Conservation (phyloP, 2,888 invertebrate genomes). For the Hypomecis punctinalis region DNA sequence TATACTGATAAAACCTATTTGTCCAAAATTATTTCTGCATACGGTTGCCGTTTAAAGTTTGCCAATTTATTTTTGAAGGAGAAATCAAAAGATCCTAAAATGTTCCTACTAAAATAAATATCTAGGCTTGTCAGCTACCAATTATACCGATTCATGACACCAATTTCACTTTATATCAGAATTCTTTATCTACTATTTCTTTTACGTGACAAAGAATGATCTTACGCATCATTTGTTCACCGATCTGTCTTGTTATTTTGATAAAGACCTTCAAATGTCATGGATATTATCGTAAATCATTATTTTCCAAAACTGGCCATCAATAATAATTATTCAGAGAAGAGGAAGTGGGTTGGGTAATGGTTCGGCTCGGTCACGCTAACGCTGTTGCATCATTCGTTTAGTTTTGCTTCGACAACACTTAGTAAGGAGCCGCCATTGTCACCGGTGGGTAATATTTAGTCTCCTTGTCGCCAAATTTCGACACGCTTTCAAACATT, state of each 20-base stretch:
- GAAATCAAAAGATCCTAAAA: too few relatives aligned
- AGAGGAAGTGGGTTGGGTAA: constrained; percentile 28
- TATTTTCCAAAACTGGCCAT: constrained; percentile 17
- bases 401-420: constrained; percentile 32
- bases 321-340: constrained; percentile 24
- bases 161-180: too few relatives aligned
- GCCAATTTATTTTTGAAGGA: too few relatives aligned
- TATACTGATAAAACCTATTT: too few relatives aligned
- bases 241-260: neutral
- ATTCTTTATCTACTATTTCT: too few relatives aligned
- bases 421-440: constrained; percentile 20
- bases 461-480: constrained; percentile 29
- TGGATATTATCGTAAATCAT: constrained; percentile 11
- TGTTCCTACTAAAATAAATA: too few relatives aligned
- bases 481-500: constrained; percentile 55
- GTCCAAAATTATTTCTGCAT: too few relatives aligned
- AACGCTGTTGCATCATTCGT: constrained; percentile 35
- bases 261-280: constrained; percentile 10
- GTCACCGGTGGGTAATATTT: constrained; percentile 18
- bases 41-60: too few relatives aligned
- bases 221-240: neutral
- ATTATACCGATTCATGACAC: neutral
- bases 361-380: constrained; percentile 31
- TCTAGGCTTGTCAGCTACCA: too few relatives aligned
- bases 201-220: neutral